Evolutionary conservation across 2,888 invertebrate species (phyloP).

Genomic region (Cremastinae sp.): DNA sequence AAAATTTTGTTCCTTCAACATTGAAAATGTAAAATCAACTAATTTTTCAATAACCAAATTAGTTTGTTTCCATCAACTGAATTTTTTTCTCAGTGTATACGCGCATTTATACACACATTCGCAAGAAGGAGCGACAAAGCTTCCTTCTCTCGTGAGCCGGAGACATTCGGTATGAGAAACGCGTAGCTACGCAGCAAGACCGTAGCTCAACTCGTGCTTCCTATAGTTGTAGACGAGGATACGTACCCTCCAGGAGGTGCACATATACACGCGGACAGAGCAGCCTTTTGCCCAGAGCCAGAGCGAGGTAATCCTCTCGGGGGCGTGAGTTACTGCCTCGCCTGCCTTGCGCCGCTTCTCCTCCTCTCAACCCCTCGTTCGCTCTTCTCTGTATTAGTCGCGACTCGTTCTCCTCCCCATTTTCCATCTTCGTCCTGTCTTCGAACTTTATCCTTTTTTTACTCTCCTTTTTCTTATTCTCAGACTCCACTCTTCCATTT

Average conservation of each 20-base stretch:
- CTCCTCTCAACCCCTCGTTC: slow-evolving; percentile 61
- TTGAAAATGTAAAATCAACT: no score
- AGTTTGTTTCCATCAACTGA: no score
- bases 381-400: slow-evolving; percentile 53
- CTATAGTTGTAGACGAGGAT: slow-evolving; percentile 2
- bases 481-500: slow-evolving; percentile 41
- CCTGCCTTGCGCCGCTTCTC: slow-evolving; percentile 68
- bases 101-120: slow-evolving; percentile 29
- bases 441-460: slow-evolving; percentile 27
- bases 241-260: slow-evolving; percentile 51
- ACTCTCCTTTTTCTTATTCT: slow-evolving; percentile 25
- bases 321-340: slow-evolving; percentile 78
- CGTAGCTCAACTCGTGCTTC: slow-evolving; percentile 78
- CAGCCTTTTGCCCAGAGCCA: slow-evolving; percentile 73
- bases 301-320: slow-evolving; percentile 79
- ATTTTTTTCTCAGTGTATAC: no score
- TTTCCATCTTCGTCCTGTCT: slow-evolving; percentile 55
- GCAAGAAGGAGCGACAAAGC: slow-evolving; percentile 66
- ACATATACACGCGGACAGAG: slow-evolving; percentile 68
- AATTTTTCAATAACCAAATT: no score
- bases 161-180: slow-evolving; percentile 80
- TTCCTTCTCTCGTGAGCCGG: slow-evolving; percentile 74
- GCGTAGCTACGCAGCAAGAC: slow-evolving; percentile 80
- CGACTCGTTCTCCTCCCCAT: slow-evolving; percentile 51
- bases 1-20: no score